Base-by-base conservation (phyloP, 2,797 vertebrate genomes). In the Bradypodion ventrale region DNA sequence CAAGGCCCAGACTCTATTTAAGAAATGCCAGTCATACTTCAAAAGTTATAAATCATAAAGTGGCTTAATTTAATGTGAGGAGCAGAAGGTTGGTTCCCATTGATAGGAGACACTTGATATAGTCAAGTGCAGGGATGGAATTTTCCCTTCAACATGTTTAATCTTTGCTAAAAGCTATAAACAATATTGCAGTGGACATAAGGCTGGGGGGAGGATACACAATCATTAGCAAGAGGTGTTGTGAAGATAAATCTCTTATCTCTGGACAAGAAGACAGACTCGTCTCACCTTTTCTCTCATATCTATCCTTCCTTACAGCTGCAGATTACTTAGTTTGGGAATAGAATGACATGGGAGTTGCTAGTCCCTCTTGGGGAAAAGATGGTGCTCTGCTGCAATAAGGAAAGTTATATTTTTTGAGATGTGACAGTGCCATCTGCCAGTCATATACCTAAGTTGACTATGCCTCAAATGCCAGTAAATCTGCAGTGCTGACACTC, bases 401-500 rank as follows among this genome's bases (percentile, higher is more conserved):
- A 29, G 21, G 37, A 44, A 70, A 37, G 29, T 52, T 37, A 42
- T 7, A 42, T 69, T n/a, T n/a, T 83, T 77, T 68, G 46, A 59
- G 35, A 56, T 52, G 35, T 90, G 86, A 56, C 87, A 88, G 87
- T 89, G 86, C 89, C 88, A 86, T 66, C 75, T 84, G 78, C 88
- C 82, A 89, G 46, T 27, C 21, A 49, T 56, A 46, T 68, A 77
- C 49, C 8, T 40, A 60, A 23, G 21, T 15, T 60, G 23, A 40
- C 69, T 35, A 32, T 27, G 49, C 29, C 60, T n/a, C 46, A 76
- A 42, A 40, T 59, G 74, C 49, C n/a, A 60, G 46, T 21, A 42
- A 49, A 42, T 88, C 84, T 87, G 83, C 83, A 91, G 88, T 84
- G 84, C 88, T 87, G 75, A 84, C 88, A 84, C 90, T 80, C 78